Evolutionary conservation across 2,888 invertebrate genomes (phyloP).

Genomic region (Netelia virgata): DNA sequence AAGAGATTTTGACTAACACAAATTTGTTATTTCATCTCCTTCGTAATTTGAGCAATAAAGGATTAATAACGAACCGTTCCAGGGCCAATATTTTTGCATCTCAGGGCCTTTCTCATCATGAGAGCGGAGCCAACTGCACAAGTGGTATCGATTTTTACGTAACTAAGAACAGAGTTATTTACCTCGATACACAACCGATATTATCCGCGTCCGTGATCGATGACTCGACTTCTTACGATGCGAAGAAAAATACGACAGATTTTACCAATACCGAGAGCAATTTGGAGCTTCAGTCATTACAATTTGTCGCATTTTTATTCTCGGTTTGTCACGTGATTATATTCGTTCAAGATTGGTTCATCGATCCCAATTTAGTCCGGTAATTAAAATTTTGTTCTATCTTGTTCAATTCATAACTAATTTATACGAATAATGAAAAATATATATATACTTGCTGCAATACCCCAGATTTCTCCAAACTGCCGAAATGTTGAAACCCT

Average conservation of each 20-base stretch:
- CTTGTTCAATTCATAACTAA: constrained; percentile 10
- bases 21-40: no score
- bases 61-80: constrained; percentile 54
- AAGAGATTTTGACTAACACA: not conserved
- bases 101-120: constrained; percentile 83
- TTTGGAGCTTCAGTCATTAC: constrained; percentile 90
- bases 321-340: constrained; percentile 96
- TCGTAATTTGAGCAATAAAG: not conserved
- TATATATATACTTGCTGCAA: not conserved
- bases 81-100: constrained; percentile 80
- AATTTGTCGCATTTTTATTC: constrained; percentile 93
- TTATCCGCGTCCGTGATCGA: constrained; percentile 89
- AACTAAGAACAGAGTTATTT: constrained; percentile 90
- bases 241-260: constrained; percentile 85
- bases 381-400: constrained; percentile 77
- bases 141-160: constrained; percentile 90
- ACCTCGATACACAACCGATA: constrained; percentile 95
- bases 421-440: not conserved
- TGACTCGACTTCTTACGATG: constrained; percentile 82
- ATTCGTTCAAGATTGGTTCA: constrained; percentile 95
- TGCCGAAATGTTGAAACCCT: constrained; percentile 95
- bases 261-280: constrained; percentile 88
- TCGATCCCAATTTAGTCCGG: constrained; percentile 93
- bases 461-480: constrained; percentile 90
- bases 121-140: constrained; percentile 91